Evolutionary conservation across 2,797 vertebrate genomes (phyloP), one percentile per base, ranked within the genome.

Genomic region (Leptoclinus maculatus): DNA sequence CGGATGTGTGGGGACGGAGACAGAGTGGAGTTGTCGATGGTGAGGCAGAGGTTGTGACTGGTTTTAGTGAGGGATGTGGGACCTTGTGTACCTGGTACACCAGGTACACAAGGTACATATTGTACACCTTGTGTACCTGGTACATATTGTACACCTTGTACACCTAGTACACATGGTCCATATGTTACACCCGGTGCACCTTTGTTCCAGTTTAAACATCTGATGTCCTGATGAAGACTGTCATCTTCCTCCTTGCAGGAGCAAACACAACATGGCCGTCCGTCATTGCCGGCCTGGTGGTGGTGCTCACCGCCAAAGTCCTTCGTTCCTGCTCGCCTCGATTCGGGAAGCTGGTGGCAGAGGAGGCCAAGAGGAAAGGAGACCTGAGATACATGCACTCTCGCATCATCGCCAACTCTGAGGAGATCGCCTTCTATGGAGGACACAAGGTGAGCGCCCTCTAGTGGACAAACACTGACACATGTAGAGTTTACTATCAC

Each of bases 371-470:
- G n/a, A 91, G 96, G 76, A 97, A 96, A 83, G 97, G 97, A 23
- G 95, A 97, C 80, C 95, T 97, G 80, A 94, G 97, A 5, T 95
- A 96, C 92, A 96, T 96, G 95, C 97, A 97, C 89, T 97, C 97
- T 0, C 95, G 97, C 5, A 96, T 98, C 85, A 97, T 97, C 69
- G 91, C 96, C 92, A 97, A 98, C 93, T 96, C 97, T 0, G 97
- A 98, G 91, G 97, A 98, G 94, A 97, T 97, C 3, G 97, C 97
- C 49, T 98, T 98, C 93, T 98, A 98, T 4, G 95, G 95, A 11
- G 97, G 97, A 68, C 97, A 98, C 67, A 94, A 97, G 96, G 97
- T 97, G 85, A 73, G 23, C 1, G 4, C 9, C 51, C 27, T 2
- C 64, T 17, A 10, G 7, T 45, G 66, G 29, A 57, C 25, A 9